phyloP scores from a whole-genome alignment of 2,113 vertebrate species.

The Macheiramphus alcinus region DNA sequence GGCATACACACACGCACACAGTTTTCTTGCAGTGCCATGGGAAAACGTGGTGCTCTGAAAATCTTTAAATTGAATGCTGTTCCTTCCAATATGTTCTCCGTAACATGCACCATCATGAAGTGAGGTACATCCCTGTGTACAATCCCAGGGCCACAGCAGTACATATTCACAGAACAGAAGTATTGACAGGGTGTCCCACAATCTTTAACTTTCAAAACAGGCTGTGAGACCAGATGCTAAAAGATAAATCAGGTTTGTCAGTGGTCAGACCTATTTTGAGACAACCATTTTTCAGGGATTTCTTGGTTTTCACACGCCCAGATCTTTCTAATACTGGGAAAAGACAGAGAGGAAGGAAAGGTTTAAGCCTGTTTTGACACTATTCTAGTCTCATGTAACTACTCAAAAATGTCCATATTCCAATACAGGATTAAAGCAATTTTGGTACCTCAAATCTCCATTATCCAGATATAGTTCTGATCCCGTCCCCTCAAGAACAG shows the following conservation, averaged over 20 bases:
- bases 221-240: not conserved
- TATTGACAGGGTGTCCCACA: not conserved
- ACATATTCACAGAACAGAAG: not conserved
- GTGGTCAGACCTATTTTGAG: not conserved
- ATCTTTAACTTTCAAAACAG: not conserved
- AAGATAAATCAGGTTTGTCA: not conserved
- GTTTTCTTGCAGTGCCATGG: not conserved
- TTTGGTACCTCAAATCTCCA: not conserved
- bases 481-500: not conserved
- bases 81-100: not conserved
- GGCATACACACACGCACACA: accelerated
- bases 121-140: accelerated
- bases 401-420: not conserved
- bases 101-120: not conserved
- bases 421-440: not conserved
- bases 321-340: not conserved
- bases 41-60: not conserved
- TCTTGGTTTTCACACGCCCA: not conserved
- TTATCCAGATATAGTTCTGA: not conserved
- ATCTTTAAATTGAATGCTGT: not conserved
- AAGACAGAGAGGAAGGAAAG: not conserved
- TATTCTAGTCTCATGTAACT: not conserved
- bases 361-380: not conserved
- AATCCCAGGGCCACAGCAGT: accelerated
- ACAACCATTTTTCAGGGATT: not conserved